Base-by-base conservation (phyloP, 2,888 invertebrate genomes). In the Dromius quadrimaculatus region DNA sequence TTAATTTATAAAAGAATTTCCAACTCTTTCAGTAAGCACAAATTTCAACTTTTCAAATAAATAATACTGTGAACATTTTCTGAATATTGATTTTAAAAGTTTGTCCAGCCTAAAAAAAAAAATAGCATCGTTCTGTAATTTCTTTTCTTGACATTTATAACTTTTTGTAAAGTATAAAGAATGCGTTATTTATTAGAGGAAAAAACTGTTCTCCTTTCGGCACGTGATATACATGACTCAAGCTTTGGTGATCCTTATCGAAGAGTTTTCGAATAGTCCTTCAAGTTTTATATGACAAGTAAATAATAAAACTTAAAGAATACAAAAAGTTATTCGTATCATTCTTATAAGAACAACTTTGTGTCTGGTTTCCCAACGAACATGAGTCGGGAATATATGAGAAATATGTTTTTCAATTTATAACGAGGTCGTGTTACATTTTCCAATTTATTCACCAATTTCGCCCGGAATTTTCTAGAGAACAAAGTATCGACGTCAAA, bases 81-180 rank as follows among this genome's bases (percentile, higher is more conserved):
- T 36, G 59, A 36, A 59, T 59, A 59, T 59, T 59, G 59, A 59
- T 59, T 59, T 20, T 36, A 54, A 54, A 54, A 54, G 28, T 54
- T 54, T 15, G 50, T 20, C 6, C 34, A 59, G 20, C 59, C 59
- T 59, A 59, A 36, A 15, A 20, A 20, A 47, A 57, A 50, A 57
- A 59, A 59, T 20, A 19, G 20, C 36, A 36, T 59, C 59, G 36
- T 59, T 59, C 11, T 19, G 59, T 59, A 59, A 59, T 59, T 59
- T 59, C 36, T 36, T 59, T 36, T 59, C 36, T 59, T 59, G 59
- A 59, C 59, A 59, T 59, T 59, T 59, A 59, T 36, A 59, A 59
- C 59, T 59, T 59, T 59, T 59, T 59, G 9, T 15, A 59, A 36
- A 59, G 59, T 59, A 34, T 19, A 19, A 59, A 54, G 17, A 54